phyloP scores from a whole-genome alignment of 1,140 invertebrate species.

The Trichogramma pretiosum region DNA sequence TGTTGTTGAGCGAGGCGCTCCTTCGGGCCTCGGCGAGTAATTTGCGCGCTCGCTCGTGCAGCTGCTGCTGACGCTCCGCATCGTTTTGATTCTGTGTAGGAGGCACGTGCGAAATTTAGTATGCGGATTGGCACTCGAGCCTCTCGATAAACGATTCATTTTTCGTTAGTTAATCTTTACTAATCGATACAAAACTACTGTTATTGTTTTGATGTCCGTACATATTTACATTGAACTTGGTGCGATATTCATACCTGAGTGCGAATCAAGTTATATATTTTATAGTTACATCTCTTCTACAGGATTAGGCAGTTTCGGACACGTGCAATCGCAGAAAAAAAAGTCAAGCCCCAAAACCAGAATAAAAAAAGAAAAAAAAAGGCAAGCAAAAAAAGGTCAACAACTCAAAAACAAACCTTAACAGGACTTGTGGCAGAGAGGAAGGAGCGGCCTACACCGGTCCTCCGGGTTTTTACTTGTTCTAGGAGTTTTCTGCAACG shows the following conservation, averaged over 20 bases:
- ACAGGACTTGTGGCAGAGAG: slow-evolving; percentile 40
- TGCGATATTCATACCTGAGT: too few species aligned
- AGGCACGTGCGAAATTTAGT: slow-evolving; percentile 4
- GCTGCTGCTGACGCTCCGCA: slow-evolving; percentile 73
- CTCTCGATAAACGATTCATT: too few species aligned
- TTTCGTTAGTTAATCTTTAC: too few species aligned
- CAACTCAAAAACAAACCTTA: slow-evolving; percentile 37
- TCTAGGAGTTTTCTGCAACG: slow-evolving; percentile 82
- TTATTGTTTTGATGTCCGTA: too few species aligned
- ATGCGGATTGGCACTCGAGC: slow-evolving; percentile 1
- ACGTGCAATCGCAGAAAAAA: background rate
- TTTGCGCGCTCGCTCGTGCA: slow-evolving; percentile 77
- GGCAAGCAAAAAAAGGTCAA: slow-evolving; percentile 14
- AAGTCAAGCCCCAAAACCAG: background rate
- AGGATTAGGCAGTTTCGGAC: too few species aligned
- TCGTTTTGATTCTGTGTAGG: slow-evolving; percentile 51
- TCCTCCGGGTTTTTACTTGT: slow-evolving; percentile 70
- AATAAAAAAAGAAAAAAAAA: slow-evolving; percentile 16
- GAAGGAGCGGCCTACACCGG: slow-evolving; percentile 34
- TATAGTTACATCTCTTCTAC: too few species aligned
- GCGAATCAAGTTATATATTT: too few species aligned
- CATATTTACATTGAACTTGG: too few species aligned
- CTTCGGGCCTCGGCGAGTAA: slow-evolving; percentile 81
- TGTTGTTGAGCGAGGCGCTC: slow-evolving; percentile 45
- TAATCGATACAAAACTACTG: too few species aligned